These are phyloP conservation scores for Drosophila acutilabella DNA, from an alignment of 2,888 invertebrate species.

Conservation along the genomic window DNA sequence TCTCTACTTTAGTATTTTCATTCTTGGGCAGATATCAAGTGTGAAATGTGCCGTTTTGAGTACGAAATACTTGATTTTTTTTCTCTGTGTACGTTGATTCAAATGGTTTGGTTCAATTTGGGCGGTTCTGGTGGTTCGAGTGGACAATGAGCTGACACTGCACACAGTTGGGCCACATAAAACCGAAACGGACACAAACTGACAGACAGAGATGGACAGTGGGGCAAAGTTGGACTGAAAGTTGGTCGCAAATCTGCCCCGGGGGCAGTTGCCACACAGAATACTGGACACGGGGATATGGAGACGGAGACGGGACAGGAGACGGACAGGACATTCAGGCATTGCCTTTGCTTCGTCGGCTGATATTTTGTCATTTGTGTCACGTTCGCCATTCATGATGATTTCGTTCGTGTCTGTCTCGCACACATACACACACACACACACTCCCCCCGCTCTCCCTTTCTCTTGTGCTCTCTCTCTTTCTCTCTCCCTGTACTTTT, in stretches of 20 bases:
- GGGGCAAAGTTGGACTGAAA: slow-evolving; percentile 14
- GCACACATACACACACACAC: not conserved
- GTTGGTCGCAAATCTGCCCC: slow-evolving; percentile 58
- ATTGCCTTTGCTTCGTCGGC: slow-evolving; percentile 62
- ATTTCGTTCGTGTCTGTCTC: slow-evolving; percentile 63
- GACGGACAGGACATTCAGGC: slow-evolving; percentile 35
- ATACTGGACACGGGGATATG: slow-evolving; percentile 12
- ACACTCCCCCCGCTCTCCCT: not conserved
- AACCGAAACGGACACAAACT: slow-evolving; percentile 65
- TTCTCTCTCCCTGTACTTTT: slow-evolving; percentile 9
- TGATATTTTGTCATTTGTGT: slow-evolving; percentile 83
- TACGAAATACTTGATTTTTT: no score
- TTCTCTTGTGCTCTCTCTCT: slow-evolving; percentile 7
- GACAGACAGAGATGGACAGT: slow-evolving; percentile 18
- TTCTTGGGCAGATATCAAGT: no score
- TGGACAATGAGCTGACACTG: slow-evolving; percentile 70
- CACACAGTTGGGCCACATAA: slow-evolving; percentile 76
- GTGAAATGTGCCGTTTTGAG: no score
- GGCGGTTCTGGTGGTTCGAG: slow-evolving; percentile 1
- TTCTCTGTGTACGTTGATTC: no score
- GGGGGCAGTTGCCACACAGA: slow-evolving; percentile 27
- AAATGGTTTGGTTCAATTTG: not conserved
- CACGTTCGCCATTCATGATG: slow-evolving; percentile 82
- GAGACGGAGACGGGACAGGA: slow-evolving; percentile 1
- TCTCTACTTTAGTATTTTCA: no score